Evolutionary conservation across 2,113 vertebrate species (phyloP), one percentile per base, ranked within the genome.

Genomic region (Casuarius casuarius): DNA sequence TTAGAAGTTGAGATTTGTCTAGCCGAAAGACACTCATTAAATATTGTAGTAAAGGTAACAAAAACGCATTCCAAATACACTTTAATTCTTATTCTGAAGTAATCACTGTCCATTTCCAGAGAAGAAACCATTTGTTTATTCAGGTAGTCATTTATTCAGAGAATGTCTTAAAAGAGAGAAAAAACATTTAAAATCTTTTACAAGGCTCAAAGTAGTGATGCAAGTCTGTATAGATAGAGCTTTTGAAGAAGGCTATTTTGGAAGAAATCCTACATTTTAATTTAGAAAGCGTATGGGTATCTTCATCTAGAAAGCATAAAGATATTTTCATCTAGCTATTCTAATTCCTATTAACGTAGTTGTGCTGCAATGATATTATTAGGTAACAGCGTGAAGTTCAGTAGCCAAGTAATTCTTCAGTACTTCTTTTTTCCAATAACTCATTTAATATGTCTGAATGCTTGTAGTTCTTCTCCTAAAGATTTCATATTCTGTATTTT

Each of bases 401-500:
- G 17, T 78, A 38, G 7, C 8, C 5, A 54, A 20, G 38, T 71
- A 65, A 23, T 63, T 79, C 13, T 71, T 61, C 40, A 76, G 5
- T 75, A 18, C 19, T 61, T 48, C 0, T 10, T 65, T 51, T 38
- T 87, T 35, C 44, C 40, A 33, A 66, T 10, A 5, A 83, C 14
- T 73, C 19, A 20, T 59, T 7, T 0, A 67, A 9, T 68, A 3
- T 42, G 72, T 72, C 31, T 74, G 59, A 62, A 54, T 74, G 79
- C 33, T 46, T 74, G 12, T 77, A 78, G 72, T 5, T 72, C 16
- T 58, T 75, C 75, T 84, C 28, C n/a, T 87, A 10, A 93, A 61
- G 13, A 35, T 77, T 95, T 92, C 56, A 33, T 94, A 35, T 54
- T 78, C 46, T 91, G 4, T 95, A 4, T 95, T 87, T 94, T 94